These are phyloP conservation scores for Labeo calbasu DNA, from an alignment of 2,797 vertebrate genomes.

Conservation along the genomic window DNA sequence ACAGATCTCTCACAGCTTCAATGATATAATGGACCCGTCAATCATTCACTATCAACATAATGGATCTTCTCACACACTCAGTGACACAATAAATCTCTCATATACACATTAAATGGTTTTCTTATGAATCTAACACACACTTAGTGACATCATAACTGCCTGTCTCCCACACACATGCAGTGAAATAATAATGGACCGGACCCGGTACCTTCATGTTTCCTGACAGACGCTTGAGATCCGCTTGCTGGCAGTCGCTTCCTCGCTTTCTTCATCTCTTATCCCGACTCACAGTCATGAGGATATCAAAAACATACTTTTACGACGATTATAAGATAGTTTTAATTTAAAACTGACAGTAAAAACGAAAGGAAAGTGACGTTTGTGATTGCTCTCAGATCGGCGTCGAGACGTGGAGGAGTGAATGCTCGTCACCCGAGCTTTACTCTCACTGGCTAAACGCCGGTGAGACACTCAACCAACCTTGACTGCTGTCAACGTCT, in stretches of 20 bases:
- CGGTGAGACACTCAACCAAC: constrained; percentile 44
- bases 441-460: neutral
- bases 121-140: no score
- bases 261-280: constrained; percentile 60
- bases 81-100: neutral
- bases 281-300: neutral
- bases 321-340: neutral
- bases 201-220: constrained; percentile 54
- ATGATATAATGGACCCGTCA: neutral
- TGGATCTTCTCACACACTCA: neutral
- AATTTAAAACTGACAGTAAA: neutral
- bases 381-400: neutral
- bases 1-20: neutral
- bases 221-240: constrained; percentile 43
- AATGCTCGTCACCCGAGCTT: neutral
- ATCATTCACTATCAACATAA: neutral
- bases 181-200: neutral
- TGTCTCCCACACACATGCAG: neutral
- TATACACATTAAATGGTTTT: neutral
- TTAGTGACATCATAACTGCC: neutral
- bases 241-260: constrained; percentile 54
- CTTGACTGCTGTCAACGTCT: neutral
- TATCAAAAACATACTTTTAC: neutral
- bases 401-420: neutral
- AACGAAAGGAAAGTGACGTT: neutral